Base-by-base conservation (phyloP, 2,888 invertebrate genomes). In the Conistra vaccinii region DNA sequence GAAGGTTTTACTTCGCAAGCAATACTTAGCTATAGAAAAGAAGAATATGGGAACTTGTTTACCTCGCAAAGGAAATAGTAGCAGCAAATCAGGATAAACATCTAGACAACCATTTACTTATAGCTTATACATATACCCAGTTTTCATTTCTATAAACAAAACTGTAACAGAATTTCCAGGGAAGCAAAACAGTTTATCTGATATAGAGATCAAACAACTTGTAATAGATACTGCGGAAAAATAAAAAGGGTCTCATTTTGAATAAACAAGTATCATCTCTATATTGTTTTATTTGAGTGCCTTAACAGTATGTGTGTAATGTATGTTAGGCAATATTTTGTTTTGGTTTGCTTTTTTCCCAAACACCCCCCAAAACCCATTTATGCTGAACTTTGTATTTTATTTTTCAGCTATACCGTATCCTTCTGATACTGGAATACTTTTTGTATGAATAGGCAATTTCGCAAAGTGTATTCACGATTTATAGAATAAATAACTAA, bases 171-270 rank as follows among this genome's bases (percentile, higher is more conserved):
- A 32, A 68, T 70, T 74, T 57, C 32, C 57, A 58, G 35, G 35
- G 45, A 84, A 65, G 32, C 68, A 45, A 73, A 71, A 78, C 70
- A 61, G 60, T 74, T 80, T 71, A 71, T 84, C 80, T 71, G 29
- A 69, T 78, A 69, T 32, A 70, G 53, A 70, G 68, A 81, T 83
- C 80, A 83, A 83, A 71, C 67, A 81, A 81, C 63, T 68, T 60
- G 57, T 83, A 60, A 79, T 73, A 69, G 68, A 70, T 79, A 70
- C 63, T 42, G 12, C 53, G 69, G 26, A 51, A 71, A 81, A 66
- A 80, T 74, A 78, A 71, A 78, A 80, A 76, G 80, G 72, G 80
- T 69, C 60, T 48, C 45, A 65, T 83, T 71, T 65, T 53, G 73
- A 69, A 71, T 74, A 71, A 69, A 73, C 53, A 81, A 73, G 60